These are phyloP conservation scores for Marasmarcha lunaedactyla DNA, from an alignment of 2,888 invertebrate genomes.

Conservation along the genomic window DNA sequence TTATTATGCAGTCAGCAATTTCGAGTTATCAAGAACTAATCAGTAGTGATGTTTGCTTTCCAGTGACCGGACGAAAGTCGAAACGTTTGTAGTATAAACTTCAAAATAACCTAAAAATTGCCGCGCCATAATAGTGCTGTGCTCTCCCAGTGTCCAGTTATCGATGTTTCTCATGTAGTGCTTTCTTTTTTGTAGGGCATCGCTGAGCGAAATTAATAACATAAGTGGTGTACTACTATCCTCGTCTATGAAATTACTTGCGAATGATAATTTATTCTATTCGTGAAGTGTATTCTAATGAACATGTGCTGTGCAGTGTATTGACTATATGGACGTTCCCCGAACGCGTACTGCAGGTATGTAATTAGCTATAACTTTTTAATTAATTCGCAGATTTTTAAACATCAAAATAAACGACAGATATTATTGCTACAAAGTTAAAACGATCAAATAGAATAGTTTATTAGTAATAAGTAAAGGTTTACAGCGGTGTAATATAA, in stretches of 20 bases:
- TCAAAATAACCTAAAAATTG: slow-evolving; percentile 12
- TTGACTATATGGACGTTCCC: slow-evolving; percentile 11
- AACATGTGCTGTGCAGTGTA: slow-evolving; percentile 40
- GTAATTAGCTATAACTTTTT: slow-evolving; percentile 3
- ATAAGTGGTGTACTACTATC: slow-evolving; percentile 68
- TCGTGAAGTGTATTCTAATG: slow-evolving; percentile 60
- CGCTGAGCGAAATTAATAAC: slow-evolving; percentile 67
- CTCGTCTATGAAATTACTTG: slow-evolving; percentile 66
- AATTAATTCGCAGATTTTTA: too few relatives aligned
- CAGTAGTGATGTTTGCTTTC: slow-evolving; percentile 66
- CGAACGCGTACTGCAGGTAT: slow-evolving; percentile 2
- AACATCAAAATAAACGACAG: too few relatives aligned
- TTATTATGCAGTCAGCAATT: neutral
- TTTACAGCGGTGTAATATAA: too few relatives aligned
- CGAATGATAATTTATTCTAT: slow-evolving; percentile 65
- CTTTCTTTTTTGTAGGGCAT: slow-evolving; percentile 68
- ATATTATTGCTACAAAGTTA: too few relatives aligned
- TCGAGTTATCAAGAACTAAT: slow-evolving; percentile 34
- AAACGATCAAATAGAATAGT: too few relatives aligned
- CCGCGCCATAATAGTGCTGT: slow-evolving; percentile 22
- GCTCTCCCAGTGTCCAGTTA: slow-evolving; percentile 33
- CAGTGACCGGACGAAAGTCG: slow-evolving; percentile 67
- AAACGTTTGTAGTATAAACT: slow-evolving; percentile 48
- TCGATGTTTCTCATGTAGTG: slow-evolving; percentile 35
- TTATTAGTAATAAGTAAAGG: too few relatives aligned